Evolutionary conservation across 2,113 vertebrate species (phyloP).

Genomic region (Rhagologus leucostigma): DNA sequence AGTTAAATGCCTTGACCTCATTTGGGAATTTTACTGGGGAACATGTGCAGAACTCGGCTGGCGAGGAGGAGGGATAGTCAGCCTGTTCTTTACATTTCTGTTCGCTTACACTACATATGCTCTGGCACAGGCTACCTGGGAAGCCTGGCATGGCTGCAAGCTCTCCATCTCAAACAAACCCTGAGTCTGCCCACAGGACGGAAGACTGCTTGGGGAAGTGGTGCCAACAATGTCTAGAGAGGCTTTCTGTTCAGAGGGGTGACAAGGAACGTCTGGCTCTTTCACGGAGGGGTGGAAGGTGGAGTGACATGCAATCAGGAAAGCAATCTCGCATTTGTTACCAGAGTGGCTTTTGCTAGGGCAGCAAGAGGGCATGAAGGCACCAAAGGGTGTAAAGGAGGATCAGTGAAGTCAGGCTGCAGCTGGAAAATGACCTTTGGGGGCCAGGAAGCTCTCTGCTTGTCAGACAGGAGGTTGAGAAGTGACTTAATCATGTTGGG

Average conservation of each 20-base stretch:
- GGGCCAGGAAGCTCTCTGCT: background rate
- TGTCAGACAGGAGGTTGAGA: background rate
- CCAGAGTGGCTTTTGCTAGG: background rate
- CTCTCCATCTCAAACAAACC: background rate
- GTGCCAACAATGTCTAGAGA: background rate
- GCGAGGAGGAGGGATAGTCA: background rate
- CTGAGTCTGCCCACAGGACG: background rate
- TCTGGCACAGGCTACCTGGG: background rate
- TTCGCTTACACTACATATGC: background rate
- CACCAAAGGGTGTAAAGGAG: background rate
- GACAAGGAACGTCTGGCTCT: background rate
- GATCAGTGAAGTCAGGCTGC: background rate
- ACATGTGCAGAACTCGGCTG: background rate
- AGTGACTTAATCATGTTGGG: accelerated
- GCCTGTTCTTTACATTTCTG: background rate
- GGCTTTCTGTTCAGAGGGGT: background rate
- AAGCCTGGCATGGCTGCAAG: background rate
- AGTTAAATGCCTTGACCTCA: background rate
- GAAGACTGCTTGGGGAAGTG: background rate
- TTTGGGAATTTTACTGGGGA: background rate
- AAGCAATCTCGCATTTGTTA: background rate
- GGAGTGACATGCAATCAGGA: background rate
- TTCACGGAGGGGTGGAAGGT: background rate
- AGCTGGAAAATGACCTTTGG: background rate
- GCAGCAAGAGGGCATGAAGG: background rate